These are phyloP conservation scores for Hypothenemus hampei DNA, from an alignment of 1,140 invertebrate species.

Conservation along the genomic window DNA sequence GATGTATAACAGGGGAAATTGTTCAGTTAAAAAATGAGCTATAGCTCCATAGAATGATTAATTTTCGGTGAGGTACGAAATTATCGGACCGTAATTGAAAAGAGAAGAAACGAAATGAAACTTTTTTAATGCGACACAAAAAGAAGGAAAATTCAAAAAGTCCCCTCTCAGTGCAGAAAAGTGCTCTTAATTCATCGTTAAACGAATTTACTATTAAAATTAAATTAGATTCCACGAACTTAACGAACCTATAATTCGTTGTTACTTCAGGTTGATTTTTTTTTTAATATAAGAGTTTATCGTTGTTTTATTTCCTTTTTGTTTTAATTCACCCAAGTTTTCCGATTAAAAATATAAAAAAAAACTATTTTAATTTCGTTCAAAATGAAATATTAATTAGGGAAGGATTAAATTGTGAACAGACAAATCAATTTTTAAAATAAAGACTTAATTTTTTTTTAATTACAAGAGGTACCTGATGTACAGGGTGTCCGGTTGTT, in stretches of 20 bases:
- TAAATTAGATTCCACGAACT: slow-evolving; percentile 12
- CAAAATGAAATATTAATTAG: no score
- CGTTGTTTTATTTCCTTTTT: background rate
- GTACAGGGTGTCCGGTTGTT: no score
- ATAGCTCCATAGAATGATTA: background rate
- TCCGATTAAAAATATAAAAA: slow-evolving; percentile 1
- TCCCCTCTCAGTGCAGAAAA: slow-evolving; percentile 1
- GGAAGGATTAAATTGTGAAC: background rate
- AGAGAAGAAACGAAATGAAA: background rate
- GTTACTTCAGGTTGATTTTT: no score
- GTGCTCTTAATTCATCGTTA: slow-evolving; percentile 15
- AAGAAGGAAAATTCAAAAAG: slow-evolving; percentile 2
- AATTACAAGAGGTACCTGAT: no score
- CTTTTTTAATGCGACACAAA: background rate
- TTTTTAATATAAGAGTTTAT: background rate
- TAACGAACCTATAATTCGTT: slow-evolving; percentile 9
- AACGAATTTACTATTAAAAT: slow-evolving; percentile 16
- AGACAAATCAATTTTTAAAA: background rate
- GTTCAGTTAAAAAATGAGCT: background rate
- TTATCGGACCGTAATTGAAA: background rate
- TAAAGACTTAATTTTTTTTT: background rate
- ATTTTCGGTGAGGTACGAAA: background rate
- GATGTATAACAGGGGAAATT: background rate
- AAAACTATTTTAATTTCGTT: background rate
- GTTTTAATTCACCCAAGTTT: no score